Evolutionary conservation across 2,888 invertebrate species (phyloP).

Genomic region (Pachycephus smyrnensis): DNA sequence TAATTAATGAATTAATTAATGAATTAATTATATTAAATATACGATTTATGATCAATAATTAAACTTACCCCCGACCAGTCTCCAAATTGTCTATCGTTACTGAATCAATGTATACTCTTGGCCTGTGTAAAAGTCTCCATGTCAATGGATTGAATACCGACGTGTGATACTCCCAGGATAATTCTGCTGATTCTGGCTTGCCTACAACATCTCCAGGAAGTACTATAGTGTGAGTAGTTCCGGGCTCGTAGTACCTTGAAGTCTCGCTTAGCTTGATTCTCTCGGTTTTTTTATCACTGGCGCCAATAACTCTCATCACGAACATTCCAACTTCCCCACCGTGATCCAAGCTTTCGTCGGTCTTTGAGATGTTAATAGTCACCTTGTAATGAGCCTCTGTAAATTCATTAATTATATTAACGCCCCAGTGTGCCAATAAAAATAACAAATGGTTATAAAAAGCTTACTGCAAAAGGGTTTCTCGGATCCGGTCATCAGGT

Average conservation of each 20-base stretch:
- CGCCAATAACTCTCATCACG: constrained; percentile 75
- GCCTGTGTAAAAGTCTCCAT: constrained; percentile 81
- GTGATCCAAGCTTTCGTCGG: constrained; percentile 77
- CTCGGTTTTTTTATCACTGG: constrained; percentile 72
- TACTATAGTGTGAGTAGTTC: constrained; percentile 76
- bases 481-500: constrained; percentile 77
- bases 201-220: constrained; percentile 77
- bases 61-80: constrained; percentile 74
- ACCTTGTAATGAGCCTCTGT: constrained; percentile 85
- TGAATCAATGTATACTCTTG: constrained; percentile 80
- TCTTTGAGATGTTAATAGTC: constrained; percentile 79
- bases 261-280: constrained; percentile 71
- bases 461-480: constrained; percentile 84
- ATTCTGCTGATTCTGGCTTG: constrained; percentile 75
- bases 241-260: constrained; percentile 78
- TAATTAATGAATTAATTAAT: not conserved
- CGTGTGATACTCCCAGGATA: constrained; percentile 84
- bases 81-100: constrained; percentile 81
- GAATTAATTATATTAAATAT: not conserved
- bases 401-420: constrained; percentile 43
- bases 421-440: not conserved
- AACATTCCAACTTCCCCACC: constrained; percentile 85
- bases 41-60: not conserved
- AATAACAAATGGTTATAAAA: constrained; percentile 29
- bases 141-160: constrained; percentile 85